A percentile compares a stretch with the other conserved stretches of the same genome.
Evolutionary conservation across 2,113 vertebrate species (phyloP).

Genomic region (Urocitellus parryii): DNA sequence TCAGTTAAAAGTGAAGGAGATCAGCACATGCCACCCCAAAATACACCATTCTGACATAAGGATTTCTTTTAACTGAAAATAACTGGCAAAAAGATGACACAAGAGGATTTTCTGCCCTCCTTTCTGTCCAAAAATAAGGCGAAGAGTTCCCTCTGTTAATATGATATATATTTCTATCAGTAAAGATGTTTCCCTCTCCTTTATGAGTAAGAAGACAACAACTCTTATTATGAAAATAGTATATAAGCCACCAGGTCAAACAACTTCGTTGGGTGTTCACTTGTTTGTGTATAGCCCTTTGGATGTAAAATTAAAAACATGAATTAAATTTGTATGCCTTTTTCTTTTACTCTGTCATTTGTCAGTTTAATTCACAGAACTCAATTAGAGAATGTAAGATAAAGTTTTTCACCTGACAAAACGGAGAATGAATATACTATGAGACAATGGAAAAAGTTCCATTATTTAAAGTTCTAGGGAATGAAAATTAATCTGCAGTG

Average conservation of each 20-base stretch:
- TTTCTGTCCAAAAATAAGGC: not conserved
- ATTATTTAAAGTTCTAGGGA: not conserved
- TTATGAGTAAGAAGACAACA: not conserved
- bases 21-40: not conserved
- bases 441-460: not conserved
- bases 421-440: not conserved
- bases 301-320: not conserved
- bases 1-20: not conserved
- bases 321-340: not conserved
- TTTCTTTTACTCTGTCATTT: not conserved
- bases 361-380: not conserved
- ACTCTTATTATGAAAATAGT: not conserved
- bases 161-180: not conserved
- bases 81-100: not conserved
- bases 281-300: not conserved
- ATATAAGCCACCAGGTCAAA: not conserved
- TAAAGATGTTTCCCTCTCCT: not conserved
- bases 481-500: not conserved
- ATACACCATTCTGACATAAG: not conserved
- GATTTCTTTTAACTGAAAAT: not conserved
- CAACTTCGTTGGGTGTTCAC: not conserved
- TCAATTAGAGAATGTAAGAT: not conserved
- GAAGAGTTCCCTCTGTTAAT: not conserved
- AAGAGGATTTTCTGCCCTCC: not conserved
- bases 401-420: not conserved